phyloP scores from a whole-genome alignment of 2,113 vertebrate genomes.

The Ammospiza nelsoni region DNA sequence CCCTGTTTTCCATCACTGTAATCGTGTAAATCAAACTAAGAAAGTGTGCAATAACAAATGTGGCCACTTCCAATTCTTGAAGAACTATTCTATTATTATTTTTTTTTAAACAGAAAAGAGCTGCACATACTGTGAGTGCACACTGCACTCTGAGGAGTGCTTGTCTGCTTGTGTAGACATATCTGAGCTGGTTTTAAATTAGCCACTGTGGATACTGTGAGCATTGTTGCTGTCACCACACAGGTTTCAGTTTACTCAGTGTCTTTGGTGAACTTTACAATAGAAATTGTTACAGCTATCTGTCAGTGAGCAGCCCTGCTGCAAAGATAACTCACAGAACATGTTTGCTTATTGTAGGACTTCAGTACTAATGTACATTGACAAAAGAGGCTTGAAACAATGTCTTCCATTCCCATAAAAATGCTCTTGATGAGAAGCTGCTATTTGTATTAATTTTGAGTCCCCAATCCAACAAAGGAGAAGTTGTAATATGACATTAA shows the following conservation, averaged over 20 bases:
- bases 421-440: background rate
- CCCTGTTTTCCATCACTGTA: background rate
- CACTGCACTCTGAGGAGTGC: background rate
- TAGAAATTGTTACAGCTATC: background rate
- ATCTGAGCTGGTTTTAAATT: background rate
- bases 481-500: background rate
- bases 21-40: background rate
- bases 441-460: background rate
- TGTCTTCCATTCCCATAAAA: background rate
- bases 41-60: background rate
- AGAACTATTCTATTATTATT: background rate
- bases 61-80: background rate
- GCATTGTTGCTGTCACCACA: background rate
- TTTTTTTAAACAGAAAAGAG: background rate
- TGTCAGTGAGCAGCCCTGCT: background rate
- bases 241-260: background rate
- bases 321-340: background rate
- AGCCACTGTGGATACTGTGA: background rate
- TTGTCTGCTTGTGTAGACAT: background rate
- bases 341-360: background rate
- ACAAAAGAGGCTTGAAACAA: background rate
- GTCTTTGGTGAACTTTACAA: background rate
- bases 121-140: accelerated
- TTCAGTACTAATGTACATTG: background rate
- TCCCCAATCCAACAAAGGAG: background rate